Evolutionary conservation across 2,797 vertebrate genomes (phyloP), one percentile per base, ranked within the genome.

Genomic region (Neoniphon sammara): DNA sequence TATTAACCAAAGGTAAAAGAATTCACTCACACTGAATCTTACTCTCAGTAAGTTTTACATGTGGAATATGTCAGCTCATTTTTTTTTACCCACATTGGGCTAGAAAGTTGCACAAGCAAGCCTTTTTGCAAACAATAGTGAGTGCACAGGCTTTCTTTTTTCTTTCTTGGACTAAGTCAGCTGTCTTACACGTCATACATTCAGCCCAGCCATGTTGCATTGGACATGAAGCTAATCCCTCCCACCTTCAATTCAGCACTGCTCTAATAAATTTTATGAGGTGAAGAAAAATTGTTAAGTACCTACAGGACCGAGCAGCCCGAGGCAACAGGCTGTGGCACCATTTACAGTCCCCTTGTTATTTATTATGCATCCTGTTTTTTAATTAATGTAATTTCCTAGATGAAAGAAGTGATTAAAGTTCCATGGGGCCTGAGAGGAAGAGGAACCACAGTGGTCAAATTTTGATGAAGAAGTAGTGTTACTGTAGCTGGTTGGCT

Each of bases 301-400:
- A 88, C 78, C 78, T 80, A 66, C 73, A 81, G 76, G 82, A 79
- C 62, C 58, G 50, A 4, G 0, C 72, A 66, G 82, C 88, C 76
- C 2, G 42, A 73, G 86, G 88, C 85, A 80, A 76, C 70, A 67
- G 78, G 83, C 75, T 80, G 79, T 8, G 18, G 66, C 81, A 65
- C 73, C 80, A 62, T 77, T 85, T 87, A 86, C 68, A 69, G 23
- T 67, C 76, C 59, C 69, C 75, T 56, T 0, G 64, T 90, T 90
- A 88, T 91, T 91, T 87, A 89, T 88, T 80, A 85, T 86, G 82
- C 84, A 89, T 90, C 89, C 87, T 89, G 86, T 83, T 91, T 89
- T 89, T 88, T 91, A 91, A 92, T 92, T 89, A 89, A 90, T 88
- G 84, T 80, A 71, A 91, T 92, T 92, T 91, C 91, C 84, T 85